Percentiles rank a stretch among this genome's conserved stretches.
Evolutionary conservation across 2,888 invertebrate genomes (phyloP).

Genomic region (Macrosiphum euphorbiae): DNA sequence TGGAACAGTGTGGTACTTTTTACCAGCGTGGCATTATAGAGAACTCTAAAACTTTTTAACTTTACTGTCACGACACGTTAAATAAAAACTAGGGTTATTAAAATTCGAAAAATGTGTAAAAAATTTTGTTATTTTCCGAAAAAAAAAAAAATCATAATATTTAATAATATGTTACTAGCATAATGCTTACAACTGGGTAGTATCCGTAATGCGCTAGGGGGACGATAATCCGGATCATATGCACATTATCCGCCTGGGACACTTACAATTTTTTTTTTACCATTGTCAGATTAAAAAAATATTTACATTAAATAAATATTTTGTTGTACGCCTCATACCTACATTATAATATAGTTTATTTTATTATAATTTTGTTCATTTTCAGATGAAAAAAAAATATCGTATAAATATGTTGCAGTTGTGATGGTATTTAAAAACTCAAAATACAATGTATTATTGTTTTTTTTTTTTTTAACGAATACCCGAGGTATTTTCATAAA

Average conservation of each 20-base stretch:
- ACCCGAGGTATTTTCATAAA: too few species aligned
- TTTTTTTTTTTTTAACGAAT: background rate
- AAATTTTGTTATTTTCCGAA: background rate
- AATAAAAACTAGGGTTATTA: background rate
- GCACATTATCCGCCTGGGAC: background rate
- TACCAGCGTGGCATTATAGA: background rate
- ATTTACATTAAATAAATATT: background rate
- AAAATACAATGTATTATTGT: background rate
- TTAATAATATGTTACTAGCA: background rate
- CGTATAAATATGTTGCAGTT: background rate
- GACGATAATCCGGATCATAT: background rate
- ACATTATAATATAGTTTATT: background rate
- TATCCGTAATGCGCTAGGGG: background rate
- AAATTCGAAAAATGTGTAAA: background rate
- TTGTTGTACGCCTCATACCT: background rate
- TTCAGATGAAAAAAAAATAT: background rate
- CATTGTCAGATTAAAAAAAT: background rate
- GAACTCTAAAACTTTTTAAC: background rate
- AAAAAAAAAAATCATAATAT: background rate
- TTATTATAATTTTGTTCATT: background rate
- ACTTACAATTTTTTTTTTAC: background rate
- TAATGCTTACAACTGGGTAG: background rate
- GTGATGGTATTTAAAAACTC: background rate
- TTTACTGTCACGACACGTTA: background rate
- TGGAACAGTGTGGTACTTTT: background rate